These are phyloP conservation scores for Lates japonicus DNA, from an alignment of 2,797 vertebrate species.

Conservation along the genomic window DNA sequence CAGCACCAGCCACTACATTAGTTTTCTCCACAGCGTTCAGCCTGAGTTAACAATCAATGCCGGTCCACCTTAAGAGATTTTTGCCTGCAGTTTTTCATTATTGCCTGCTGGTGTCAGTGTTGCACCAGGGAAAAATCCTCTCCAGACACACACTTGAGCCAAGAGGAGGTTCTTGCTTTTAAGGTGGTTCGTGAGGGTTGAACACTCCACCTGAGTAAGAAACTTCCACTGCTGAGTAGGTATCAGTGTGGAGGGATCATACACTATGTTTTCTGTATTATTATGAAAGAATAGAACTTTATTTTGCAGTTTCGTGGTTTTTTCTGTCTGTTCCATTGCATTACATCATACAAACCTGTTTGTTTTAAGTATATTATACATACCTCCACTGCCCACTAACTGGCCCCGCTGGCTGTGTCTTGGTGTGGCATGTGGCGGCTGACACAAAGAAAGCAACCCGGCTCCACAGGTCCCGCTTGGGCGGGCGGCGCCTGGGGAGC, in stretches of 20 bases:
- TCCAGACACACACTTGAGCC: neutral
- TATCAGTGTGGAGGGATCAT: neutral
- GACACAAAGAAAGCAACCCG: slow-evolving; percentile 87
- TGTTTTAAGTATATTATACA: no score
- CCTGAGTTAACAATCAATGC: neutral
- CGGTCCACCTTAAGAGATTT: slow-evolving; percentile 80
- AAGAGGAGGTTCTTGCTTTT: slow-evolving; percentile 73
- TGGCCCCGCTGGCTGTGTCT: slow-evolving; percentile 73
- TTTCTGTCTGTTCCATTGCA: neutral
- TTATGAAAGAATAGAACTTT: neutral
- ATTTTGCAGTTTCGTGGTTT: neutral
- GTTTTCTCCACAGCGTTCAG: neutral
- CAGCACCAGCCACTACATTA: neutral
- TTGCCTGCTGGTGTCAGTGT: slow-evolving; percentile 73
- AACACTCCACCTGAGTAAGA: slow-evolving; percentile 1
- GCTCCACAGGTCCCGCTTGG: slow-evolving; percentile 68
- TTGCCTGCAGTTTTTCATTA: slow-evolving; percentile 53
- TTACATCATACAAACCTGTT: neutral
- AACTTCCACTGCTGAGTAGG: slow-evolving; percentile 14
- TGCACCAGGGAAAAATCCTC: slow-evolving; percentile 24
- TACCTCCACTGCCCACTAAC: slow-evolving; percentile 14
- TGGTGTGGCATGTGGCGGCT: slow-evolving; percentile 78
- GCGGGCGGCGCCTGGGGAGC: slow-evolving; percentile 68
- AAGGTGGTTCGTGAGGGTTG: slow-evolving; percentile 71
- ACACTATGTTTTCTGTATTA: neutral